These are phyloP conservation scores for Rhamphomyia laevipes DNA, from an alignment of 2,888 invertebrate genomes.

Conservation along the genomic window DNA sequence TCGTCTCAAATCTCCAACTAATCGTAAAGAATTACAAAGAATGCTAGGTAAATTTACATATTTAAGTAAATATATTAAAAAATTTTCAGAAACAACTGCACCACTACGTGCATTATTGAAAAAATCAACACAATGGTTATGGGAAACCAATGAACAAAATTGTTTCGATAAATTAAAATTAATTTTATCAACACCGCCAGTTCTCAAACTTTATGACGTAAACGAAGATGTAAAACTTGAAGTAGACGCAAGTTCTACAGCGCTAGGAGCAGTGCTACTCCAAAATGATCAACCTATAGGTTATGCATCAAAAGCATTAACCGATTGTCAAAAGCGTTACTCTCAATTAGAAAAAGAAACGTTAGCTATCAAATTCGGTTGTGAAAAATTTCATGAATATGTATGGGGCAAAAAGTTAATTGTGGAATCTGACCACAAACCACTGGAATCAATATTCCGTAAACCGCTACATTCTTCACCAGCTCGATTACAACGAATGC, in stretches of 20 bases:
- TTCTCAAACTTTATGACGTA: conserved; percentile 1
- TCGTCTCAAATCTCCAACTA: conserved; percentile 7
- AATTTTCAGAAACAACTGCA: neutral
- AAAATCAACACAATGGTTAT: no score
- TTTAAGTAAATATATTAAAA: neutral
- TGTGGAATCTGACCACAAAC: no score
- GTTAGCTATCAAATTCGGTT: no score
- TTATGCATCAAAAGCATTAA: conserved; percentile 1
- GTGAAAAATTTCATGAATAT: no score
- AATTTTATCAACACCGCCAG: neutral
- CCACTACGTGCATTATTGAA: neutral
- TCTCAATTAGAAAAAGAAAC: no score
- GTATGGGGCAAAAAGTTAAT: no score
- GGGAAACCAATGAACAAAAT: neutral
- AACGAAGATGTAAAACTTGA: conserved; percentile 6
- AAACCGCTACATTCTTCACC: no score
- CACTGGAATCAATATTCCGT: no score
- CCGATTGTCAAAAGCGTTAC: no score
- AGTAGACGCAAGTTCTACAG: conserved; percentile 1
- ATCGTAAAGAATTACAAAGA: neutral
- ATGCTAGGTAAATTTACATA: neutral
- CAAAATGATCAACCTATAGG: conserved; percentile 2
- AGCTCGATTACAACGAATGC: no score
- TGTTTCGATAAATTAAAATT: neutral
- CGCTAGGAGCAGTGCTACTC: conserved; percentile 2